A percentile compares a stretch with the other conserved stretches of the same genome.
These are phyloP conservation scores for Trichonephila inaurata DNA, from an alignment of 1,140 invertebrate genomes.

Conservation along the genomic window DNA sequence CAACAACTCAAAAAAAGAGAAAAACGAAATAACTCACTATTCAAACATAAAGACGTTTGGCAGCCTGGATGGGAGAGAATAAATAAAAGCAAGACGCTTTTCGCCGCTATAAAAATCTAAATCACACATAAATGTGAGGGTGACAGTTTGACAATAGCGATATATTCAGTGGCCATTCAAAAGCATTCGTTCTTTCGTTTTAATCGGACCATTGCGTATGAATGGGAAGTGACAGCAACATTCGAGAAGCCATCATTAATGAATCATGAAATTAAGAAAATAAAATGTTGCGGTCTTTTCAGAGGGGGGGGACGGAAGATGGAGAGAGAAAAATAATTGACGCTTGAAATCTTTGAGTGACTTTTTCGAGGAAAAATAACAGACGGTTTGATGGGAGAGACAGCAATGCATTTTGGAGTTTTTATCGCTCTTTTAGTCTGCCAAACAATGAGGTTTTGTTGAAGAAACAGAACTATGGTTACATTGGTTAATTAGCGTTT, in stretches of 20 bases:
- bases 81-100: slow-evolving; percentile 37
- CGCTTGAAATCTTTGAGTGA: slow-evolving; percentile 53
- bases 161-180: slow-evolving; percentile 40
- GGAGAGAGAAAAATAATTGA: slow-evolving; percentile 32
- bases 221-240: slow-evolving; percentile 41
- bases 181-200: slow-evolving; percentile 1
- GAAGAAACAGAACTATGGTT: not conserved
- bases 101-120: slow-evolving; percentile 56
- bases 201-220: slow-evolving; percentile 50
- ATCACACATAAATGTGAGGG: slow-evolving; percentile 66
- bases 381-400: not conserved
- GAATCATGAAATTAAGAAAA: slow-evolving; percentile 52
- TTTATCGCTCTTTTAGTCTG: slow-evolving; percentile 17
- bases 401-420: not conserved
- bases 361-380: slow-evolving; percentile 32
- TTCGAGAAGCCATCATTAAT: slow-evolving; percentile 46
- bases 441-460: not conserved
- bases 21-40: slow-evolving; percentile 24
- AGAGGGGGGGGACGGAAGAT: not conserved
- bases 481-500: not conserved
- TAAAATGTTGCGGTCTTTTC: slow-evolving; percentile 55
- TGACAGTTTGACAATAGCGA: slow-evolving; percentile 65
- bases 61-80: not conserved
- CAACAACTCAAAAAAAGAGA: slow-evolving; percentile 1
- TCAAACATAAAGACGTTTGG: slow-evolving; percentile 62